Conservation (phyloP, 2,888 invertebrate genomes). For the Encarsia formosa region DNA sequence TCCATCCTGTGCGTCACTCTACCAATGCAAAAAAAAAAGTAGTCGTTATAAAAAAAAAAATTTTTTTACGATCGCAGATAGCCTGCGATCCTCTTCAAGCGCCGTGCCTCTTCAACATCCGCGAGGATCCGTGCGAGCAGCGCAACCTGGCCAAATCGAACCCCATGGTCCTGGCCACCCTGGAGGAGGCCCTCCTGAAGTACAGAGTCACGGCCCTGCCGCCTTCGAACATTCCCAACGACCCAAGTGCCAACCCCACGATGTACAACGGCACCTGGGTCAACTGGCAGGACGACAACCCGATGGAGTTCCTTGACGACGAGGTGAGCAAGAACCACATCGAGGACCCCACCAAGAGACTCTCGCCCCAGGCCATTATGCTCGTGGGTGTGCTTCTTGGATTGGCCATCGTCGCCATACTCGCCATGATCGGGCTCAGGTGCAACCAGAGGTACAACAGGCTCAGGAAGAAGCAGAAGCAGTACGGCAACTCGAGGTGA, state of each 20-base stretch:
- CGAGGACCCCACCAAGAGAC: slow-evolving; percentile 2
- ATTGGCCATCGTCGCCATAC: slow-evolving; percentile 27
- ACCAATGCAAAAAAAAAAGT: no score
- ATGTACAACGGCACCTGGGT: slow-evolving; percentile 58
- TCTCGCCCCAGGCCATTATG: slow-evolving; percentile 32
- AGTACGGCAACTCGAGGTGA: slow-evolving; percentile 12
- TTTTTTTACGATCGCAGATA: no score
- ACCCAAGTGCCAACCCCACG: slow-evolving; percentile 54
- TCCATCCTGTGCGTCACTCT: no score
- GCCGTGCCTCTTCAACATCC: slow-evolving; percentile 49
- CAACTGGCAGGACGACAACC: slow-evolving; percentile 55
- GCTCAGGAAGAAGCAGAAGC: slow-evolving; percentile 24
- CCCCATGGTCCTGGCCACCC: slow-evolving; percentile 47
- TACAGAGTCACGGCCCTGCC: slow-evolving; percentile 50
- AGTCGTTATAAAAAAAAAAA: no score
- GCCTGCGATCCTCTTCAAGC: slow-evolving; percentile 41
- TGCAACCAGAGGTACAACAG: slow-evolving; percentile 18
- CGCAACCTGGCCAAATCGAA: slow-evolving; percentile 51
- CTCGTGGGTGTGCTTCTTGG: slow-evolving; percentile 31
- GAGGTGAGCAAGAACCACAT: not conserved
- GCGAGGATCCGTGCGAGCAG: slow-evolving; percentile 49
- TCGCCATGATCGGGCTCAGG: slow-evolving; percentile 29
- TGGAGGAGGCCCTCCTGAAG: slow-evolving; percentile 52
- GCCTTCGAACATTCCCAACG: slow-evolving; percentile 51
- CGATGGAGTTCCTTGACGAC: slow-evolving; percentile 21